A percentile compares a stretch with the other conserved stretches of the same genome.
These are phyloP conservation scores for Drosophila pseudoobscura DNA, from an alignment of 1,140 invertebrate species.

Conservation along the genomic window DNA sequence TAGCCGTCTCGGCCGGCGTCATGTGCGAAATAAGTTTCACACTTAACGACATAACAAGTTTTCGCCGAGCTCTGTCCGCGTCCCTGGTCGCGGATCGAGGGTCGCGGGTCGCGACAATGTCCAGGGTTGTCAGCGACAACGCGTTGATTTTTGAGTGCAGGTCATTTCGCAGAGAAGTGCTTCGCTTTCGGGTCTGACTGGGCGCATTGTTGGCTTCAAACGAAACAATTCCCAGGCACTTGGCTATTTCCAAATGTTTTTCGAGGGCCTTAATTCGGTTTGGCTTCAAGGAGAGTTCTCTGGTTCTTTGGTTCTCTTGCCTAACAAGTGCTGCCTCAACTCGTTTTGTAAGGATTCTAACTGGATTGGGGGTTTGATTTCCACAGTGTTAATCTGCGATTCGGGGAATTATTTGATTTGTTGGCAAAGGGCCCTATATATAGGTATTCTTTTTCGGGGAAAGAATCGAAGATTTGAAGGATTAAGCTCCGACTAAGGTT, in stretches of 20 bases:
- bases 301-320: slow-evolving; percentile 4
- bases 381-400: no score
- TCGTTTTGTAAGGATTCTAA: neutral
- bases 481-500: slow-evolving; percentile 15
- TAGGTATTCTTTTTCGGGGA: no score
- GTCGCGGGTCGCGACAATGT: slow-evolving; percentile 32
- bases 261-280: slow-evolving; percentile 28
- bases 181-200: slow-evolving; percentile 17
- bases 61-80: slow-evolving; percentile 41
- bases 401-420: no score
- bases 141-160: slow-evolving; percentile 52
- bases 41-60: slow-evolving; percentile 82
- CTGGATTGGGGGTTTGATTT: no score
- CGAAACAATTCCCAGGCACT: slow-evolving; percentile 31
- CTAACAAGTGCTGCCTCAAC: slow-evolving; percentile 18
- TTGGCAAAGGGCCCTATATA: no score
- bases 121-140: slow-evolving; percentile 34
- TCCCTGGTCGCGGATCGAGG: no score
- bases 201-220: slow-evolving; percentile 37
- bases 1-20: slow-evolving; percentile 39
- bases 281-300: slow-evolving; percentile 5
- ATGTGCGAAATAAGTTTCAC: slow-evolving; percentile 82
- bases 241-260: slow-evolving; percentile 26
- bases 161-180: slow-evolving; percentile 61
- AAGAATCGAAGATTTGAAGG: no score